Conservation (phyloP, 2,113 vertebrate genomes). For the human region DNA sequence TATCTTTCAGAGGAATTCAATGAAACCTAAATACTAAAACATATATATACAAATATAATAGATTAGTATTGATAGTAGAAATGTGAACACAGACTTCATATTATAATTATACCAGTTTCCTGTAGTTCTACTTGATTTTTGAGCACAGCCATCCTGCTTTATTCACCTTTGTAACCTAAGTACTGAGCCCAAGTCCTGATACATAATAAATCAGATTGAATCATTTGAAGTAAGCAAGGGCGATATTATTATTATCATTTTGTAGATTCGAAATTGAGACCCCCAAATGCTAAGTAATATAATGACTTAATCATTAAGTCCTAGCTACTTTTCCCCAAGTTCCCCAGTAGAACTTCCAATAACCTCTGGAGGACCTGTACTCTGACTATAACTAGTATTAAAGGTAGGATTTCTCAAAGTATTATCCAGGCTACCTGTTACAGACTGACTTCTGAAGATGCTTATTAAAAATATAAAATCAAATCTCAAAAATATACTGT, state of each 20-base stretch:
- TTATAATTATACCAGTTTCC: background rate
- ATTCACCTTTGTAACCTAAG: background rate
- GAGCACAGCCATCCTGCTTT: background rate
- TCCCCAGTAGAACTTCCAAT: background rate
- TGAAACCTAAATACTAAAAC: background rate
- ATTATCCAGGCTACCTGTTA: background rate
- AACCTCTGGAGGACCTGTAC: background rate
- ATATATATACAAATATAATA: background rate
- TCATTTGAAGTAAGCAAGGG: background rate
- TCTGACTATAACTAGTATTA: background rate
- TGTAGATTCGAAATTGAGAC: background rate
- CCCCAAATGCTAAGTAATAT: background rate
- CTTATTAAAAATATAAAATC: background rate
- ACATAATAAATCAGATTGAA: background rate
- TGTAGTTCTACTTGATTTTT: background rate
- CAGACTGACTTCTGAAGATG: background rate
- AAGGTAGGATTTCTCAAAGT: background rate
- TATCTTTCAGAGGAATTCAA: background rate
- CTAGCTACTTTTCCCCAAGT: background rate
- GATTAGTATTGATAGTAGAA: background rate
- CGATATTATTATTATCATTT: conserved; percentile 6
- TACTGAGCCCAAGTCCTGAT: background rate
- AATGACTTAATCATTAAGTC: background rate
- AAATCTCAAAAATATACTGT: background rate
- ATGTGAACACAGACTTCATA: background rate